Base-by-base conservation (phyloP, 1,140 invertebrate species). In the Lepidurus apus region DNA sequence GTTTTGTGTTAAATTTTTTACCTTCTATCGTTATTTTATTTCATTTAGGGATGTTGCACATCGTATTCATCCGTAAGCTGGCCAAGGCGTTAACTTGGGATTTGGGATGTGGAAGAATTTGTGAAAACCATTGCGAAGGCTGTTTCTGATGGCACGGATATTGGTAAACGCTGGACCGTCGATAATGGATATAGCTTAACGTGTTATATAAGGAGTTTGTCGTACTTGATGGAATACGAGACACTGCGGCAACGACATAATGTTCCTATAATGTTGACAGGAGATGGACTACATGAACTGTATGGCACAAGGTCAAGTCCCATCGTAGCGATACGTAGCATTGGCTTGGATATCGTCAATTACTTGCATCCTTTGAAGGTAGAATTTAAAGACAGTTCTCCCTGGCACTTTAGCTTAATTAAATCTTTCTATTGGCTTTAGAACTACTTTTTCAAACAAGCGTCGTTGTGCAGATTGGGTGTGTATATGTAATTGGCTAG, bases 51-150 rank as follows among this genome's bases (percentile, higher is more conserved):
- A 99, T 89, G 95, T 97, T 45, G 97, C 97, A 9, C 98, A 99
- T 86, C 89, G 95, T 83, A 89, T 99, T 47, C 97, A 99, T 88
- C 98, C 98, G 0, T 84, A 99, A 75, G 98, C 97, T 74, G 98
- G 98, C 0, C 96, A 98, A 86, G 97, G 97, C 11, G 95, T 98
- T 0, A 99, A 99, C 87, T 87, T 99, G 73, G 98, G 98, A 6
- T 97, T 99, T 85, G 94, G 94, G 98, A 99, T 87, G 91, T 98
- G 0, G 83, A 87, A 13, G 88, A 88, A 81, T 87, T 99, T 0
- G 88, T 90, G 10, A 83, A 91, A 75, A 83, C 90, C 6, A 65
- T 65, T 17, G 53, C 21, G 1, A 21, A 21, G 74, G 90, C 92
- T 5, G 86, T 90, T 0, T 89, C 90, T 80, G 86, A 89, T 81